A percentile compares a stretch with the other conserved stretches of the same genome.
Evolutionary conservation across 1,140 invertebrate species (phyloP).

Genomic region (Hydropsyche tenuis): DNA sequence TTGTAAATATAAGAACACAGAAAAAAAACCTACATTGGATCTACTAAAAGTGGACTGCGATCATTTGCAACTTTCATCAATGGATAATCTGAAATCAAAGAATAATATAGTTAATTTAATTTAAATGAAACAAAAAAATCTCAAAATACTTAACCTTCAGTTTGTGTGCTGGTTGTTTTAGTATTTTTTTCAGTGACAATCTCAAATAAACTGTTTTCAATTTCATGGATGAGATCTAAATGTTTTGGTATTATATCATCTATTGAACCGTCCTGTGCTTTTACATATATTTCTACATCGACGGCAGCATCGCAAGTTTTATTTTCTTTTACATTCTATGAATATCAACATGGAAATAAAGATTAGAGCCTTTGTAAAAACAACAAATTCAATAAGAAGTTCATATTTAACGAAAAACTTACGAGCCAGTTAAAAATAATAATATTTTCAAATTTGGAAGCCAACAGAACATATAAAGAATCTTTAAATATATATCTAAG

Average conservation of each 20-base stretch:
- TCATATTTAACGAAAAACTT: constrained; percentile 49
- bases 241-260: constrained; percentile 62
- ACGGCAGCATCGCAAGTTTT: constrained; percentile 50
- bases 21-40: no score
- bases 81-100: no score
- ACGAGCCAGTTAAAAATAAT: constrained; percentile 73
- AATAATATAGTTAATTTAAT: no score
- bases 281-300: constrained; percentile 49
- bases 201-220: constrained; percentile 62
- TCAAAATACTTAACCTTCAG: no score
- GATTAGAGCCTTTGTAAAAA: no score
- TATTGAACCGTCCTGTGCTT: constrained; percentile 50
- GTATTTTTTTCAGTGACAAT: constrained; percentile 46
- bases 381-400: no score
- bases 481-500: constrained; percentile 71
- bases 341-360: no score
- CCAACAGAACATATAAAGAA: constrained; percentile 71
- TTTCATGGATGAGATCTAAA: constrained; percentile 60
- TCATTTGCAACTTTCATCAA: no score
- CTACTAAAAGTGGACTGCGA: no score
- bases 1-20: no score
- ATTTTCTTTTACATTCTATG: no score
- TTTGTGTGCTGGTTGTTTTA: constrained; percentile 55
- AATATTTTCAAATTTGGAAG: constrained; percentile 67
- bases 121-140: no score